A percentile compares a stretch with the other conserved stretches of the same genome.
phyloP scores from a whole-genome alignment of 2,797 vertebrate genomes.

The Rhabdophis nuchalis region DNA sequence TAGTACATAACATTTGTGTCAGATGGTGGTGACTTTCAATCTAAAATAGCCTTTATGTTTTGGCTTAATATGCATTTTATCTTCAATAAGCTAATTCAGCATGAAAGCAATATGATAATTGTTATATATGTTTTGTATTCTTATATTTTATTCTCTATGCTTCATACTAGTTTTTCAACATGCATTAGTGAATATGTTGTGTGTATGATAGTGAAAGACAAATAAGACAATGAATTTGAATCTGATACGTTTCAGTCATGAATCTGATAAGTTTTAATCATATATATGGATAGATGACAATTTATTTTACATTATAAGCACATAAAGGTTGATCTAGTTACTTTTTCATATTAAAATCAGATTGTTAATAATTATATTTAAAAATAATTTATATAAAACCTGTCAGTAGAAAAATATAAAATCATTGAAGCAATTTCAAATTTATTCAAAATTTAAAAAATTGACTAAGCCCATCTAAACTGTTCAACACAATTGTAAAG shows the following conservation, averaged over 20 bases:
- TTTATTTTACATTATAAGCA: neutral
- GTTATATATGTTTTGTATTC: neutral
- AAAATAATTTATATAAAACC: neutral
- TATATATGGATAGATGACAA: neutral
- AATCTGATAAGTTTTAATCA: neutral
- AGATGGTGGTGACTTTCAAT: neutral
- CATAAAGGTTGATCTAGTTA: neutral
- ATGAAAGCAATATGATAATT: neutral
- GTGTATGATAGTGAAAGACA: neutral
- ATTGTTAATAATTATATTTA: neutral
- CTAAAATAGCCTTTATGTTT: neutral
- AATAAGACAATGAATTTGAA: neutral
- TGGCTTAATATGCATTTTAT: neutral
- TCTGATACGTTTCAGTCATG: neutral
- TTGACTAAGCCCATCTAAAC: neutral
- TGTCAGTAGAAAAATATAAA: neutral
- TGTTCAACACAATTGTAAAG: neutral
- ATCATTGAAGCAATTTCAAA: neutral
- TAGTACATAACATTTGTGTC: neutral
- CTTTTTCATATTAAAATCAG: neutral
- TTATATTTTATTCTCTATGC: neutral
- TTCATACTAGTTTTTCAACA: neutral
- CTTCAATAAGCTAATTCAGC: neutral
- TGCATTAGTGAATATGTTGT: neutral
- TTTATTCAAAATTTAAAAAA: neutral